Conservation (phyloP, 1,140 invertebrate species). For the Drosophila bifasciata region DNA sequence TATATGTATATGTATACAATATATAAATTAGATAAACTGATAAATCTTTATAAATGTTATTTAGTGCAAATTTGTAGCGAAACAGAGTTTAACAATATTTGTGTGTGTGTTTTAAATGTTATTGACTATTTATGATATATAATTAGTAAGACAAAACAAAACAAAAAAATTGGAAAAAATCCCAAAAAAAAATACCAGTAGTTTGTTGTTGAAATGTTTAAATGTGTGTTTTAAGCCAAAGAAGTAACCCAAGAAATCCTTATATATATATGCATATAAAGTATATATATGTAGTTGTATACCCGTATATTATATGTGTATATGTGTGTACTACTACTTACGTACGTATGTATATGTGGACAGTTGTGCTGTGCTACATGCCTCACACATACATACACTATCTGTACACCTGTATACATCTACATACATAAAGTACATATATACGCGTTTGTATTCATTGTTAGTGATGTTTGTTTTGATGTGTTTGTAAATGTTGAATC, state of each 20-base stretch:
- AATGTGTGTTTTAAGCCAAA: constrained; percentile 74
- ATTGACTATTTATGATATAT: constrained; percentile 83
- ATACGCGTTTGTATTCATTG: constrained; percentile 48
- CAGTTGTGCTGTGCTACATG: neutral
- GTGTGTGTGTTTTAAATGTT: constrained; percentile 82
- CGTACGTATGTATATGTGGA: constrained; percentile 32
- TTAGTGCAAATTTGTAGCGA: constrained; percentile 73
- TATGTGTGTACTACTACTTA: constrained; percentile 29
- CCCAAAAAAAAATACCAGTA: constrained; percentile 52
- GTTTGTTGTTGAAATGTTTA: constrained; percentile 82
- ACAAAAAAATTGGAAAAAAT: constrained; percentile 34
- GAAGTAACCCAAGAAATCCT: constrained; percentile 20
- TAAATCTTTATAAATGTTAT: constrained; percentile 73
- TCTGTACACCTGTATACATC: neutral
- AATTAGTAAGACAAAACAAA: constrained; percentile 35
- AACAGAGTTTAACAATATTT: constrained; percentile 63
- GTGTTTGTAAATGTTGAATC: constrained; percentile 73
- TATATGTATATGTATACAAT: constrained; percentile 28
- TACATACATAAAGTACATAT: too few species aligned
- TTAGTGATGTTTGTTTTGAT: constrained; percentile 53
- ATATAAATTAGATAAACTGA: constrained; percentile 39
- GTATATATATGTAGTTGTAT: constrained; percentile 17
- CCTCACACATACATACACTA: neutral
- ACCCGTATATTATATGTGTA: constrained; percentile 48
- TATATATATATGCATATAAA: constrained; percentile 6